Evolutionary conservation across 2,113 vertebrate species (phyloP).

Genomic region (Coturnix japonica): DNA sequence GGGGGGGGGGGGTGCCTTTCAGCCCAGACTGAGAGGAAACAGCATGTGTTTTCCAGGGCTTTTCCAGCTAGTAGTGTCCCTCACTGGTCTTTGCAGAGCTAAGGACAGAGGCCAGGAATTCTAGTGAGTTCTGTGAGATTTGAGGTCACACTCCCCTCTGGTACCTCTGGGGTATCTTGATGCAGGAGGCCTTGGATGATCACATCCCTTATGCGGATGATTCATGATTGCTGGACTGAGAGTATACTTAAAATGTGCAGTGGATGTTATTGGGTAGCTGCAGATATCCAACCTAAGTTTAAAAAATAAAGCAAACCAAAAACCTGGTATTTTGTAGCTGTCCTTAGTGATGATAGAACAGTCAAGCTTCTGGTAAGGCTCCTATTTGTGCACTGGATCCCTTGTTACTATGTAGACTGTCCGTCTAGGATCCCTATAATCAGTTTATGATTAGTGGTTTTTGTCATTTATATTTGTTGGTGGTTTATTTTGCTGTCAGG

Average conservation of each 20-base stretch:
- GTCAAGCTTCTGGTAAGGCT: not conserved
- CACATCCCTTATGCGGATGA: not conserved
- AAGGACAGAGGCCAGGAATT: not conserved
- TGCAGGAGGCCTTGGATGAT: not conserved
- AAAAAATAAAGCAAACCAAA: not conserved
- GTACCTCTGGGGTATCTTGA: not conserved
- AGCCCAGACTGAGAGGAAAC: not conserved
- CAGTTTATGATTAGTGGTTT: not conserved
- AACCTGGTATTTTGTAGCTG: not conserved
- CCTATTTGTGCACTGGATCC: not conserved
- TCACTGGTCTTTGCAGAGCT: fast-evolving
- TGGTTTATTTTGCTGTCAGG: not conserved
- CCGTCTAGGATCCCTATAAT: not conserved
- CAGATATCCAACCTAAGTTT: not conserved
- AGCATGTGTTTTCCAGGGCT: not conserved
- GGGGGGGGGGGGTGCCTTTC: not conserved
- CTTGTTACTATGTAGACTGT: not conserved
- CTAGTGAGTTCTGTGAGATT: not conserved
- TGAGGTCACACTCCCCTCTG: not conserved
- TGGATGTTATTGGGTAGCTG: not conserved
- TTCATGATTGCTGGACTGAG: not conserved
- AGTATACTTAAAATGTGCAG: not conserved
- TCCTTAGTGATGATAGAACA: not conserved
- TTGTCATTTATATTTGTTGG: not conserved
- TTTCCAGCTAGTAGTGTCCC: not conserved